These are phyloP conservation scores for Drosophila meridiana DNA, from an alignment of 2,888 invertebrate species.

Conservation along the genomic window DNA sequence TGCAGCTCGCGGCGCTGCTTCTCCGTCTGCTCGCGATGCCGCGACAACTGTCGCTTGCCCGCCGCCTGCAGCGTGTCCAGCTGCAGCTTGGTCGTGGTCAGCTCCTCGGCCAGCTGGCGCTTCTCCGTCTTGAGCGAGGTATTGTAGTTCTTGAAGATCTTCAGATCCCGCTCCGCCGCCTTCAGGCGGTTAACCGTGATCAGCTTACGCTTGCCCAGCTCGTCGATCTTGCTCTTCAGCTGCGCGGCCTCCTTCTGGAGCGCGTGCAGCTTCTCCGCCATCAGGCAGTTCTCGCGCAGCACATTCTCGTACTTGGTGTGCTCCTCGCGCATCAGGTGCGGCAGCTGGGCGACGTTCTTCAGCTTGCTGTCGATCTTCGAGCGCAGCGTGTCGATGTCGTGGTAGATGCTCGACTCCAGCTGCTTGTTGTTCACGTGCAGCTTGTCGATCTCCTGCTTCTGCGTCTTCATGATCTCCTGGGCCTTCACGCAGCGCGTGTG, in stretches of 20 bases:
- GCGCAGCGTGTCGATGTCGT: constrained; percentile 79
- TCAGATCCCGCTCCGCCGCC: constrained; percentile 79
- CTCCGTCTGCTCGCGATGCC: constrained; percentile 83
- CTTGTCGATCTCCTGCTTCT: constrained; percentile 82
- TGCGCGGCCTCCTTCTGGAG: constrained; percentile 73
- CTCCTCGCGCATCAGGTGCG: constrained; percentile 79
- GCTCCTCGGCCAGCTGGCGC: constrained; percentile 73
- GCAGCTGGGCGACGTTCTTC: constrained; percentile 78
- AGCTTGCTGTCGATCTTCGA: constrained; percentile 81
- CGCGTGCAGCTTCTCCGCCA: constrained; percentile 74
- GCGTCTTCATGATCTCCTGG: constrained; percentile 83
- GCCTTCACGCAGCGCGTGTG: constrained; percentile 82
- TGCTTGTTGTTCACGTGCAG: constrained; percentile 79
- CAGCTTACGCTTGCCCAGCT: constrained; percentile 75
- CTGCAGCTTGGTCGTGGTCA: constrained; percentile 72
- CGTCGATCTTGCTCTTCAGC: constrained; percentile 79
- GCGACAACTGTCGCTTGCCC: constrained; percentile 78
- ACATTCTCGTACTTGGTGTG: constrained; percentile 79
- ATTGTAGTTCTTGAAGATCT: constrained; percentile 83
- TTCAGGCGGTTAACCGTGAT: constrained; percentile 76
- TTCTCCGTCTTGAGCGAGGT: constrained; percentile 79
- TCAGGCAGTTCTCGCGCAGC: constrained; percentile 74
- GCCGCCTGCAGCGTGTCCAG: constrained; percentile 74
- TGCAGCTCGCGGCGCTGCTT: constrained; percentile 82
- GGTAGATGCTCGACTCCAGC: constrained; percentile 80